Base-by-base conservation (phyloP, 2,113 vertebrate genomes). In the Equus quagga region DNA sequence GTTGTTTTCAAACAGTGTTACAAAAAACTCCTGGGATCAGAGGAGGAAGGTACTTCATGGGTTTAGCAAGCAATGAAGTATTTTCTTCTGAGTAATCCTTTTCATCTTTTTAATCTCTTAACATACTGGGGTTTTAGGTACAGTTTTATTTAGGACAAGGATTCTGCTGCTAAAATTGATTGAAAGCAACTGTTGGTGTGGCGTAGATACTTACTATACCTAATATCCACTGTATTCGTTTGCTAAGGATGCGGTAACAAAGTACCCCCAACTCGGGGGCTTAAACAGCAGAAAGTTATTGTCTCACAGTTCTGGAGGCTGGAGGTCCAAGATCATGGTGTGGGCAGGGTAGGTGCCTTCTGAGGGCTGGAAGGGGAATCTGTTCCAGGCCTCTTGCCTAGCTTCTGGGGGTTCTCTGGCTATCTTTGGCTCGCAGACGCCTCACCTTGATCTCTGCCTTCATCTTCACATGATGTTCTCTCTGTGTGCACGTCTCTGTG, bases 41-140 rank as follows among this genome's bases (percentile, higher is more conserved):
- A 85, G 41, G 75, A 95, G n/a, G n/a, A 49, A 15, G 60, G 26
- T 80, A 56, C 44, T 95, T 96, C 56, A 44, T 94, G 64, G 79
- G 15, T 84, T 89, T 94, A 76, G 36, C 56, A 92, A 75, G 56
- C n/a, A 78, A 11, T 92, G 51, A 89, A 72, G 19, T 54, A 56
- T 84, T 95, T 97, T 92, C 72, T 96, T 96, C 76, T 83, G 51
- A 94, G 49, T 62, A 70, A 73, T 70, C 3, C 33, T 96, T 92
- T 97, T 93, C 18, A 85, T 82, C n/a, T 44, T 93, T 92, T 97
- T 72, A 65, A 78, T 91, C 60, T 97, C 18, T 85, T 91, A 86
- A 70, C 49, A 70, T 83, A 17, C 56, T n/a, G 4, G 72, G 65
- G 28, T 76, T 96, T 69, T 18, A 87, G 92, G 31, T 91, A 69